Base-by-base conservation (phyloP, 2,113 vertebrate genomes). In the Lepus americanus region DNA sequence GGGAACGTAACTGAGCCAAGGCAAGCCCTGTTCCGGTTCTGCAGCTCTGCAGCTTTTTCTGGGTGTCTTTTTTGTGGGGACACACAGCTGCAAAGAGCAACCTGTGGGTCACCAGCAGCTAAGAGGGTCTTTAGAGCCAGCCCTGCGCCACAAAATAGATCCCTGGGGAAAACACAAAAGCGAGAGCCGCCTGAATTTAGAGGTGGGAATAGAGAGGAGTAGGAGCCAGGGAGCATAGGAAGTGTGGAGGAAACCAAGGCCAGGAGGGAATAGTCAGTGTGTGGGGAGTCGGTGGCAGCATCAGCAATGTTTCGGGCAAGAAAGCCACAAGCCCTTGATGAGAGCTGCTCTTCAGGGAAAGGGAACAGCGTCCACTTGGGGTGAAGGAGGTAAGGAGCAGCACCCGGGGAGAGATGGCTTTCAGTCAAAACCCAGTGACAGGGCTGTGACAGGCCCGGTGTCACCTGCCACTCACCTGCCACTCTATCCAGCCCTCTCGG, bases 361-460 rank as follows among this genome's bases (percentile, higher is more conserved):
- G n/a, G 23, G 16, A 4, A 3, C 33, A 31, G 36, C 61, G 11
- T 14, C 27, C 53, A 80, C 10, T 1, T 9, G 2, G 23, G 22
- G 33, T n/a, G 5, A 16, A 73, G 5, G 5, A 22, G 61, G 61
- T 14, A 19, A 72, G 49, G 22, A 16, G 33, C 27, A 20, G 3
- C 11, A 12, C 6, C 13, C 20, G 4, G 20, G 55, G 16, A 70
- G 23, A 5, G 4, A 31, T 51, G 6, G 69, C 17, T 44, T 69
- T 74, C 33, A 44, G 3, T 51, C 3, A 3, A 53, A 29, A 14
- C 14, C 53, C 39, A 39, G 17, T 0, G 25, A 22, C 70, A 4
- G 70, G 73, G 77, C 78, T 61, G 17, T 4, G 0, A n/a, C 19
- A 10, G 36, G 4, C 0, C 1, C 31, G 6, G 3, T 9, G 9